These are phyloP conservation scores for Drosophila carrolli DNA, from an alignment of 1,140 invertebrate genomes.

Conservation along the genomic window DNA sequence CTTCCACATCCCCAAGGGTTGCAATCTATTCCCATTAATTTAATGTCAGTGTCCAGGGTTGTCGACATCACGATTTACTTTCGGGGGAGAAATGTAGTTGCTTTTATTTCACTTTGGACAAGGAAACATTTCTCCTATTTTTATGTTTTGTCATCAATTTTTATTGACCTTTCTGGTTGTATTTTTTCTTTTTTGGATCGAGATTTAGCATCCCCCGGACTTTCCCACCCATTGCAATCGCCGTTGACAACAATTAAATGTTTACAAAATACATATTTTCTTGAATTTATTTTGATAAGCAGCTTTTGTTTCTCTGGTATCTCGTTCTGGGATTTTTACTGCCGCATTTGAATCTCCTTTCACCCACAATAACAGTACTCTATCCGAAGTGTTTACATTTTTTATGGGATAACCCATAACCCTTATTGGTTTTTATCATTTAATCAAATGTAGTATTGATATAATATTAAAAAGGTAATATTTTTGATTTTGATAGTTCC, in stretches of 20 bases:
- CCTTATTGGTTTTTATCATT: too few relatives aligned
- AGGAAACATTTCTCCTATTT: constrained; percentile 8
- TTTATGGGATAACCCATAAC: too few relatives aligned
- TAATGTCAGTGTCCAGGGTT: constrained; percentile 28
- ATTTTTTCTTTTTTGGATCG: background rate
- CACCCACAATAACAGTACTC: background rate
- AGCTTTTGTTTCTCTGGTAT: constrained; percentile 22
- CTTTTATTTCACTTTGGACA: constrained; percentile 15
- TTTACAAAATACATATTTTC: constrained; percentile 30
- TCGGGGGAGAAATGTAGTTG: too few relatives aligned
- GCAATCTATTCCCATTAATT: constrained; percentile 22
- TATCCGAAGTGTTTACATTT: background rate
- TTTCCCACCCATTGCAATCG: constrained; percentile 3
- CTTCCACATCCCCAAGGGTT: constrained; percentile 18
- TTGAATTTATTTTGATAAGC: constrained; percentile 45
- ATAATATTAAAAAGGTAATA: too few relatives aligned
- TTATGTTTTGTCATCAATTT: constrained; percentile 22
- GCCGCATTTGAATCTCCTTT: background rate
- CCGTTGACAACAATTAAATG: constrained; percentile 44
- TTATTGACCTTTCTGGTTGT: constrained; percentile 9
- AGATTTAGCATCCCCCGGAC: background rate
- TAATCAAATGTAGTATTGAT: too few relatives aligned
- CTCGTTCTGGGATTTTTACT: constrained; percentile 13
- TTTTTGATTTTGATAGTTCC: background rate
- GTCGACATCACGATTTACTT: constrained; percentile 10